Evolutionary conservation across 2,888 invertebrate genomes (phyloP).

Genomic region (Suillia variegata): DNA sequence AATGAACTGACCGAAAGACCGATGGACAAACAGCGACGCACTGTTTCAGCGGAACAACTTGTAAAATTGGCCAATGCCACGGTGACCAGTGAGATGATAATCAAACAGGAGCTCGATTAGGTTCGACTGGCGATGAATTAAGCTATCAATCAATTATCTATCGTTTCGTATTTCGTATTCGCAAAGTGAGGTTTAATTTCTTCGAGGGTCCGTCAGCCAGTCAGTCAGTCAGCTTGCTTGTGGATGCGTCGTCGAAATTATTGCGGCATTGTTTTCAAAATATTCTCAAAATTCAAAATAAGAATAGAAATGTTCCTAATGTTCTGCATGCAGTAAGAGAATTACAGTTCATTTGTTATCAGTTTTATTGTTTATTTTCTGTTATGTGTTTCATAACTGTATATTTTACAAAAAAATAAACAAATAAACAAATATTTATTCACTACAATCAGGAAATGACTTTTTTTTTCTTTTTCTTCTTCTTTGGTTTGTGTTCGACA

Average conservation of each 20-base stretch:
- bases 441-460: too few species aligned
- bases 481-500: not conserved
- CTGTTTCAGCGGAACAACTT: not conserved
- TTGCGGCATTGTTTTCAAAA: too few species aligned
- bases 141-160: too few species aligned
- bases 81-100: not conserved
- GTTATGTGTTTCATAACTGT: not conserved
- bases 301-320: conserved; percentile 40
- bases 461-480: too few species aligned
- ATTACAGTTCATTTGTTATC: conserved; percentile 46
- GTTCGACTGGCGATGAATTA: too few species aligned
- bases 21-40: not conserved
- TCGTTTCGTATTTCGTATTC: too few species aligned
- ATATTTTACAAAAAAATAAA: conserved; percentile 28
- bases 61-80: not conserved
- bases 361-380: conserved; percentile 43
- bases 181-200: not conserved
- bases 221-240: too few species aligned
- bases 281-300: conserved; percentile 2
- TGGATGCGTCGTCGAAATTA: too few species aligned
- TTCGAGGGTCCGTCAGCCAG: too few species aligned
- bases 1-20: conserved; percentile 27
- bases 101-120: not conserved
- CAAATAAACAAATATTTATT: not conserved
- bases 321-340: conserved; percentile 26